Conservation (phyloP, 2,797 vertebrate genomes). For the Leptatherina wallacei region DNA sequence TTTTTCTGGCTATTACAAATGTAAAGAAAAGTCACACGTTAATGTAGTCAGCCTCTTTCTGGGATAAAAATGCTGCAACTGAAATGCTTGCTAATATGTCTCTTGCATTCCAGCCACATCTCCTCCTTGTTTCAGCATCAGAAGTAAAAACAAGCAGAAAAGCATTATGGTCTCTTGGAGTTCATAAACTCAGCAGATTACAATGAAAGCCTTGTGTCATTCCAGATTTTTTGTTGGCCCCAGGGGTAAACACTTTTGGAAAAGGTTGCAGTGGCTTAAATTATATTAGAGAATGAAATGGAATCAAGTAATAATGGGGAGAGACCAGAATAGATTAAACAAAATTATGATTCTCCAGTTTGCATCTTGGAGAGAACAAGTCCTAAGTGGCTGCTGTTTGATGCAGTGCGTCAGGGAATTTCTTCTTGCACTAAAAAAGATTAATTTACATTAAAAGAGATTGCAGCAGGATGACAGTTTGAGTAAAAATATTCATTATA, state of each 20-base stretch:
- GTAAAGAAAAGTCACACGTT: not conserved
- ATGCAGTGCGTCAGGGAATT: not conserved
- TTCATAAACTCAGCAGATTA: conserved; percentile 35
- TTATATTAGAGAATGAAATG: conserved; percentile 30
- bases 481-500: not conserved
- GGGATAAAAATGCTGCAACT: not conserved
- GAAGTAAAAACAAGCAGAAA: conserved; percentile 5
- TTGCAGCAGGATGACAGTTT: not conserved
- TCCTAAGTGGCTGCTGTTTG: not conserved
- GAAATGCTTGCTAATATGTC: not conserved
- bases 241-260: conserved; percentile 24
- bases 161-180: conserved; percentile 17
- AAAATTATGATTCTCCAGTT: not conserved
- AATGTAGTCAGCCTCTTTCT: not conserved
- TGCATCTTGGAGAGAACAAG: not conserved
- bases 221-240: conserved; percentile 24
- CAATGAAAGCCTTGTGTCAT: conserved; percentile 36
- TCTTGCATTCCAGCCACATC: conserved; percentile 10
- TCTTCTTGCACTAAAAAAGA: not conserved
- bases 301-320: conserved; percentile 20
- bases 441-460: not conserved
- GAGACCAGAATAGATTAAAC: not conserved
- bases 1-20: not conserved
- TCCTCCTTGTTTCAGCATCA: not conserved
- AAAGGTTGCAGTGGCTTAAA: conserved; percentile 19